phyloP scores from a whole-genome alignment of 2,797 vertebrate species.

The Antennarius maculatus region DNA sequence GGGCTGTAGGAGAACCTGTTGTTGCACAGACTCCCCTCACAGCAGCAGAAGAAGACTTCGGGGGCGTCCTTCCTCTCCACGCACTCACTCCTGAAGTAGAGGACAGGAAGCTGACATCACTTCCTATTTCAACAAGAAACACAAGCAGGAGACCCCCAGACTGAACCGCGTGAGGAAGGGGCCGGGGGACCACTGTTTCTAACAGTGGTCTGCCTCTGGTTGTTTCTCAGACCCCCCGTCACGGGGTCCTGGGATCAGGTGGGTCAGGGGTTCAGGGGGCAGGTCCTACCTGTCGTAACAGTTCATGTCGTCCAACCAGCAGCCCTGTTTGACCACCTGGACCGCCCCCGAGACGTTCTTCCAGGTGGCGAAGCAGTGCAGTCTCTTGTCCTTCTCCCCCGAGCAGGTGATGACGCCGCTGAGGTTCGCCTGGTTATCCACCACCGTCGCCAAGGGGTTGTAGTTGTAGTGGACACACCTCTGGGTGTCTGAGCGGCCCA shows the following conservation, averaged over 20 bases:
- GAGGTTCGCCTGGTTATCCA: constrained; percentile 85
- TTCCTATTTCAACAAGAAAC: too few species aligned
- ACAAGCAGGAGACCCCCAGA: too few species aligned
- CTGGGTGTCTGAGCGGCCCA: constrained; percentile 91
- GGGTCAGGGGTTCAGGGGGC: too few species aligned
- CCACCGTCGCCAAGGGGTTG: constrained; percentile 62
- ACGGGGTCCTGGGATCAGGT: too few species aligned
- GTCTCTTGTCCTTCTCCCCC: constrained; percentile 90
- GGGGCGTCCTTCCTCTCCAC: constrained; percentile 91
- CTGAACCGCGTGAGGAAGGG: too few species aligned
- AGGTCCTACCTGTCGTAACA: constrained; percentile 89
- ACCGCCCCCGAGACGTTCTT: constrained; percentile 90
- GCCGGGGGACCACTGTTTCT: too few species aligned
- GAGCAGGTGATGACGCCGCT: constrained; percentile 86
- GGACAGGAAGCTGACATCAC: not conserved
- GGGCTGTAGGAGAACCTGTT: constrained; percentile 90
- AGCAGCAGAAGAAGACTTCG: constrained; percentile 96
- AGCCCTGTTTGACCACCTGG: constrained; percentile 92
- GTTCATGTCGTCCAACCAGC: constrained; percentile 93
- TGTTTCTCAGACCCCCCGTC: too few species aligned
- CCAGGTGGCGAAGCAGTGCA: constrained; percentile 95
- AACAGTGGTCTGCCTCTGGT: too few species aligned
- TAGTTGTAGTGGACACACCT: constrained; percentile 91
- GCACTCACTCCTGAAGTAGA: constrained; percentile 84
- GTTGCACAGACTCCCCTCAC: constrained; percentile 93